phyloP scores from a whole-genome alignment of 2,113 vertebrate species.

The Pardalotus punctatus region DNA sequence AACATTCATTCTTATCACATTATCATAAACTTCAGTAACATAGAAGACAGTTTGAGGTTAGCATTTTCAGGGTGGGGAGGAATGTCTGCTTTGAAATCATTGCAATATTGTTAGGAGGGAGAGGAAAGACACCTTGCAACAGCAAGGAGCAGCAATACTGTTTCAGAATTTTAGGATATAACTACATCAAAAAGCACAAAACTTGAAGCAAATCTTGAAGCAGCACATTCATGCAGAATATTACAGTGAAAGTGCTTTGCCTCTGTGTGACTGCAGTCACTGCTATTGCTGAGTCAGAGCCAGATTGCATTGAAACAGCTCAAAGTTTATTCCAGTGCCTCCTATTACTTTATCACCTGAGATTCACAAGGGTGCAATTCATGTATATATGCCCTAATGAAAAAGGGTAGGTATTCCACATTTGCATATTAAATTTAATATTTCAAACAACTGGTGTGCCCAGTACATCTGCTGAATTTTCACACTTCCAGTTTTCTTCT shows the following conservation, averaged over 20 bases:
- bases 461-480: neutral
- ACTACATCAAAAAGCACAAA: neutral
- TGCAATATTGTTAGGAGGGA: neutral
- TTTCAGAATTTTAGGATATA: neutral
- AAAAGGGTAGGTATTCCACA: neutral
- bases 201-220: neutral
- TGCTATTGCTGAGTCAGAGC: neutral
- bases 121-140: neutral
- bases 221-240: neutral
- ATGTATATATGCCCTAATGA: neutral
- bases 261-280: neutral
- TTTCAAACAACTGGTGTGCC: neutral
- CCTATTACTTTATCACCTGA: neutral
- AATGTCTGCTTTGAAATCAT: neutral
- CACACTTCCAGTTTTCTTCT: neutral
- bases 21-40: neutral
- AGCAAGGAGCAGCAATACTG: neutral
- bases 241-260: neutral
- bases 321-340: neutral
- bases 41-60: neutral
- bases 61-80: neutral
- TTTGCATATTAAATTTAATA: fast-evolving
- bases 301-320: neutral
- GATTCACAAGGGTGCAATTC: neutral
- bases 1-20: neutral